phyloP scores from a whole-genome alignment of 2,888 invertebrate genomes.

The Bombylius major region DNA sequence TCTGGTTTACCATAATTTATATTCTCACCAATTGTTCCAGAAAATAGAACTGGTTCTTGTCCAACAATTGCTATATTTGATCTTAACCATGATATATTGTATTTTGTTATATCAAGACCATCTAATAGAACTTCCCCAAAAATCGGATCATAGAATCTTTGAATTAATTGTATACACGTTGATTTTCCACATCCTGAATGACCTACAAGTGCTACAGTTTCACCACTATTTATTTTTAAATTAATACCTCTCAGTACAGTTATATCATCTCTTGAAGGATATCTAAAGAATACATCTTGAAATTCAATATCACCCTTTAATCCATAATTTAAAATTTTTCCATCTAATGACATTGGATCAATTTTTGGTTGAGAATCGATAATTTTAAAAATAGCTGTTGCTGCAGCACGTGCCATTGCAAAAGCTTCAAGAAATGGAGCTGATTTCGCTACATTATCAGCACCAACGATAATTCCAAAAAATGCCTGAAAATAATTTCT shows the following conservation, averaged over 20 bases:
- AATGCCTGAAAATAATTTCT: conserved; percentile 31
- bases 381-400: conserved; percentile 58
- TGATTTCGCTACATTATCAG: conserved; percentile 63
- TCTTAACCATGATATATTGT: conserved; percentile 63
- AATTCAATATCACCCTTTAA: conserved; percentile 58
- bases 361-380: conserved; percentile 61
- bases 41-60: conserved; percentile 79
- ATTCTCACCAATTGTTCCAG: conserved; percentile 56
- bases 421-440: conserved; percentile 66
- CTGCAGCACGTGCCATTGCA: conserved; percentile 58
- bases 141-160: conserved; percentile 60
- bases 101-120: conserved; percentile 48
- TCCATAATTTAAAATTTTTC: conserved; percentile 43
- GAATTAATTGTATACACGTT: conserved; percentile 63
- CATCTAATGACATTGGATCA: conserved; percentile 55
- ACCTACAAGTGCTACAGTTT: conserved; percentile 61
- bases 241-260: conserved; percentile 54
- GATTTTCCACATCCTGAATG: conserved; percentile 73
- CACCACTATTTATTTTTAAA: conserved; percentile 49
- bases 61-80: conserved; percentile 74
- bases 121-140: conserved; percentile 45
- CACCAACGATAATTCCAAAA: conserved; percentile 67
- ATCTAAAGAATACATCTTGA: conserved; percentile 56
- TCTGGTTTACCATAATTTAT: conserved; percentile 60
- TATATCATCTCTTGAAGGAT: conserved; percentile 65